Conservation (phyloP, 2,113 vertebrate species). For the Rattus rattus region DNA sequence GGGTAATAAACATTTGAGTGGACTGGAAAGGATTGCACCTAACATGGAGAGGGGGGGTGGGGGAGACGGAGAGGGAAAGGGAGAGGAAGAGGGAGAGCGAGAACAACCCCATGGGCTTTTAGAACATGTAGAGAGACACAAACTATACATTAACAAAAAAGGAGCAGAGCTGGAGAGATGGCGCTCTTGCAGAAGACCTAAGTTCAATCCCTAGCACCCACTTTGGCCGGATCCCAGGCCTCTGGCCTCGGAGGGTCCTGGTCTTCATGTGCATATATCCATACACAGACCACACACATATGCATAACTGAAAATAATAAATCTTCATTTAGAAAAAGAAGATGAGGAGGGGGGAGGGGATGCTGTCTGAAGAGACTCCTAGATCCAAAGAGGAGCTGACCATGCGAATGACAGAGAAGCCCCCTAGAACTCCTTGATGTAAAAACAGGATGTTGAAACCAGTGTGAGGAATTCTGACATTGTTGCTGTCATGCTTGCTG, state of each 20-base stretch:
- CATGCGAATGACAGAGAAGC: background rate
- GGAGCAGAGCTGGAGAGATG: background rate
- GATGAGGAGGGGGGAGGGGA: background rate
- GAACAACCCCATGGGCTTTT: background rate
- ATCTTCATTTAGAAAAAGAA: background rate
- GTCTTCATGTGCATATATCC: background rate
- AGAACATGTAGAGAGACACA: background rate
- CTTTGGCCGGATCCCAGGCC: background rate
- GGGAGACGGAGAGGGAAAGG: too few species aligned
- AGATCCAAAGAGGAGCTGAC: background rate
- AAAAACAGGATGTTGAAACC: background rate
- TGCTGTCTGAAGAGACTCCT: background rate
- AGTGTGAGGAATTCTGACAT: background rate
- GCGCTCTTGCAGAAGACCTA: background rate
- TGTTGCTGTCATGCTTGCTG: background rate
- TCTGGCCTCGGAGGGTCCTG: background rate
- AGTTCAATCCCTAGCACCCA: background rate
- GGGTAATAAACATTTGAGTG: background rate
- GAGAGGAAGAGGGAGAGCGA: background rate
- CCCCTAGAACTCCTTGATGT: background rate
- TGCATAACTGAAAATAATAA: background rate
- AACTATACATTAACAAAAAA: background rate
- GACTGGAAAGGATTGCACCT: background rate
- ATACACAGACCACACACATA: background rate
- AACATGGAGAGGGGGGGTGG: background rate